Percentiles rank a stretch among this genome's conserved stretches.
Conservation (phyloP, 2,797 vertebrate genomes). For the Urosaurus nigricauda region DNA sequence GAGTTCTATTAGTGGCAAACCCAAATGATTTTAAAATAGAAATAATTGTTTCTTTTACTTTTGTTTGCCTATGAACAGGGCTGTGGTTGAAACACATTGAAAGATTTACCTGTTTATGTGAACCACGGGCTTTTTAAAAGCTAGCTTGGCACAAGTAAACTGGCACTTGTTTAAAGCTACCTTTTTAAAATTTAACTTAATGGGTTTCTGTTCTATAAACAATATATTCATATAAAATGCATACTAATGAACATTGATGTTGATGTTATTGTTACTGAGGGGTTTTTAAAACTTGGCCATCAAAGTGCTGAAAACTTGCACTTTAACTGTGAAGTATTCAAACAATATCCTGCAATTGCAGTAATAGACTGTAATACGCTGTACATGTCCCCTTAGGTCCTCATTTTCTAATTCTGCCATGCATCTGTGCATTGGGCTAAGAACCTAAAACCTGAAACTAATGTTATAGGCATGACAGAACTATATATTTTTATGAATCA, state of each 20-base stretch:
- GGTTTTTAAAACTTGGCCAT: background rate
- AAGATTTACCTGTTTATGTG: background rate
- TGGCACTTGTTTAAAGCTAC: too few relatives aligned
- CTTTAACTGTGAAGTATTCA: background rate
- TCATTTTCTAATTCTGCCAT: background rate
- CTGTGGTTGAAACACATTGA: background rate
- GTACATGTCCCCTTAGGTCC: background rate
- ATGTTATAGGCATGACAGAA: background rate
- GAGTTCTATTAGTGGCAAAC: background rate
- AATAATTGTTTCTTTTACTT: background rate
- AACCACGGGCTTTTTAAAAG: background rate
- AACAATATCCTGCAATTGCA: background rate
- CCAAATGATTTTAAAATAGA: background rate
- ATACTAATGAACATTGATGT: background rate
- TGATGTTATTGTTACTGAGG: background rate
- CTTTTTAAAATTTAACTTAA: background rate
- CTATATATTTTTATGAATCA: background rate
- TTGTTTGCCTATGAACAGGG: background rate
- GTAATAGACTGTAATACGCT: background rate
- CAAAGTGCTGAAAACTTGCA: background rate
- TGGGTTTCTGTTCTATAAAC: background rate
- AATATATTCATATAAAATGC: background rate
- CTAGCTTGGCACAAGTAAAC: background rate
- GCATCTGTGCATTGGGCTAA: background rate
- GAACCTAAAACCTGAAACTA: conserved; percentile 1